phyloP scores from a whole-genome alignment of 2,113 vertebrate species.

The Carassius gibelio region DNA sequence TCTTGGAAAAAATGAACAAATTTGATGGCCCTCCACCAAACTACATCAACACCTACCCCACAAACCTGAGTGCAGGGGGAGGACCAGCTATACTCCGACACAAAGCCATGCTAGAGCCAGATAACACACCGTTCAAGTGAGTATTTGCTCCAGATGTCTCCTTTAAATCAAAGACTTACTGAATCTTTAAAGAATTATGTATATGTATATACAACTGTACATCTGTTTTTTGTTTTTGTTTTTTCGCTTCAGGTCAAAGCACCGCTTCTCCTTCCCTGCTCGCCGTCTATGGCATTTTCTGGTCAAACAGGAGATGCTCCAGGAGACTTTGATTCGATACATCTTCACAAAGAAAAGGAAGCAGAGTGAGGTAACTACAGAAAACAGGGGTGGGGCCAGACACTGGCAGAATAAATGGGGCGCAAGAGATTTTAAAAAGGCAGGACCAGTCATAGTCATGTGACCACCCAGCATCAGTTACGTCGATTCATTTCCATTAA shows the following conservation, averaged over 20 bases:
- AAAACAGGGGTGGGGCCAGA: background rate
- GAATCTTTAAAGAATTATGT: background rate
- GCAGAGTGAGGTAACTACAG: constrained; percentile 89
- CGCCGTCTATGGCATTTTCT: constrained; percentile 96
- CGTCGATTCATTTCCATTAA: too few species aligned
- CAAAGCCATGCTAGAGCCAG: constrained; percentile 97
- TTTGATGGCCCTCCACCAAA: constrained; percentile 95
- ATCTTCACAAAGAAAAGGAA: constrained; percentile 99
- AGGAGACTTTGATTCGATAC: constrained; percentile 94
- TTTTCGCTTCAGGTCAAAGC: constrained; percentile 81
- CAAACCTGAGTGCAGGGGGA: constrained; percentile 81
- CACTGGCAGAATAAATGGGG: background rate
- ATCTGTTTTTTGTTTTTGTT: background rate
- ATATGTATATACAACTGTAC: background rate
- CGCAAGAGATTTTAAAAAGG: background rate
- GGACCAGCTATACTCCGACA: constrained; percentile 89
- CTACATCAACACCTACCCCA: constrained; percentile 91
- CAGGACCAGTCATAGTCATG: background rate
- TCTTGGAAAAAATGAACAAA: constrained; percentile 90
- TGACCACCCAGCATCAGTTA: too few species aligned
- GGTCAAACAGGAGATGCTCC: constrained; percentile 95
- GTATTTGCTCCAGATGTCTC: constrained; percentile 41
- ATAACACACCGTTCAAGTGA: constrained; percentile 98
- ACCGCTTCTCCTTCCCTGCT: constrained; percentile 88
- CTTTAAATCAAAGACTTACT: background rate